Percentiles rank a stretch among this genome's conserved stretches.
Conservation (phyloP, 2,797 vertebrate species). For the Podargus strigoides region DNA sequence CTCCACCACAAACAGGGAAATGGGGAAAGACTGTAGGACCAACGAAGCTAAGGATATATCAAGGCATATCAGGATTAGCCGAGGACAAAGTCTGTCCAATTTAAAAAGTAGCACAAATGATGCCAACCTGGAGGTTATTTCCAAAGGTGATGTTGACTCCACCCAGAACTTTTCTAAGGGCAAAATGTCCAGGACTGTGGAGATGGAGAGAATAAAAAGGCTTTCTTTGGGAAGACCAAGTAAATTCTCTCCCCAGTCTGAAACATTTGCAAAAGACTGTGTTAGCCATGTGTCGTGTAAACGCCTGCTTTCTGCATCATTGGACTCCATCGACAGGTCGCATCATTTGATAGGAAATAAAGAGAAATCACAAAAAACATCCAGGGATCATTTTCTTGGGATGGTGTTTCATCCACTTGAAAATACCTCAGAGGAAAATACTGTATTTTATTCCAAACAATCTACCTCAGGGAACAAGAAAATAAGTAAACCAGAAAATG, state of each 20-base stretch:
- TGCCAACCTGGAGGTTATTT: conserved; percentile 31
- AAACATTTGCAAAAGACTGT: conserved; percentile 37
- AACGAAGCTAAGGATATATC: conserved; percentile 64
- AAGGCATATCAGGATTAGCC: conserved; percentile 29
- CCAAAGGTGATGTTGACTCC: conserved; percentile 56
- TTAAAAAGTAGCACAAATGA: conserved; percentile 66
- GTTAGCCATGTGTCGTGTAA: conserved; percentile 60
- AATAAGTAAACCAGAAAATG: conserved; percentile 48
- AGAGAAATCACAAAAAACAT: conserved; percentile 46
- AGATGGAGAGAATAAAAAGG: conserved; percentile 70
- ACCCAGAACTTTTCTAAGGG: conserved; percentile 59
- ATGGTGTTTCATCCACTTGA: conserved; percentile 70
- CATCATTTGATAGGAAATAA: not conserved
- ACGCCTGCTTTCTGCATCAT: conserved; percentile 73
- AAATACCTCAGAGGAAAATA: conserved; percentile 81
- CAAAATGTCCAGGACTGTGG: conserved; percentile 62
- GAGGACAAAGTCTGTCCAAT: conserved; percentile 62
- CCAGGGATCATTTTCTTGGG: conserved; percentile 65
- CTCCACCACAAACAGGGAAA: conserved; percentile 70
- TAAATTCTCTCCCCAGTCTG: conserved; percentile 54
- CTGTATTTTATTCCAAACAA: conserved; percentile 75
- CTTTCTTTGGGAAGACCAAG: conserved; percentile 68
- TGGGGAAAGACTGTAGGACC: conserved; percentile 72
- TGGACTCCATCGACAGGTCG: conserved; percentile 73
- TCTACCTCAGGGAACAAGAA: conserved; percentile 78